Evolutionary conservation across 2,113 vertebrate genomes (phyloP).

Genomic region (Cynocephalus volans): DNA sequence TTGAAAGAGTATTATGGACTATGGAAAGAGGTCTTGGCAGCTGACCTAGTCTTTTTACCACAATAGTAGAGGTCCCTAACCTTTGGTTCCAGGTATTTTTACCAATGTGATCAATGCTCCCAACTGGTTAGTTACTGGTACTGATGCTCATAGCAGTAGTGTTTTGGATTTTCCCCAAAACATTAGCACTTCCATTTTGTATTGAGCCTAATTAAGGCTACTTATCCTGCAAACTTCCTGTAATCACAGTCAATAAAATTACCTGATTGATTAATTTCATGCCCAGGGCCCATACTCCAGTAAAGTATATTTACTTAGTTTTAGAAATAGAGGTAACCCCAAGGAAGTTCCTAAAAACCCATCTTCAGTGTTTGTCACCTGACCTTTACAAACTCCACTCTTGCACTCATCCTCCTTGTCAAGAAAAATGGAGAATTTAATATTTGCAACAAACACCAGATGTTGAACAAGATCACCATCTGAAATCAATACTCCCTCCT

Average conservation of each 20-base stretch:
- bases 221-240: background rate
- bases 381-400: background rate
- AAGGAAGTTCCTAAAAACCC: background rate
- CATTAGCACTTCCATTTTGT: background rate
- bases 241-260: background rate
- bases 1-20: background rate
- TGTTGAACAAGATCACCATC: constrained; percentile 46
- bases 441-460: constrained; percentile 20
- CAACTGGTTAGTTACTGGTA: background rate
- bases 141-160: background rate
- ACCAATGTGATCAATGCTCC: background rate
- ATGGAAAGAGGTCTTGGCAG: background rate
- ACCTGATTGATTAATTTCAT: background rate
- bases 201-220: background rate
- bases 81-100: background rate
- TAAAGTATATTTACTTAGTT: background rate
- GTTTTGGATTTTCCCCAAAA: background rate
- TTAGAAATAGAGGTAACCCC: background rate
- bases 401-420: background rate
- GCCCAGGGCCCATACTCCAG: background rate
- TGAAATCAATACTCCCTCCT: constrained; percentile 68
- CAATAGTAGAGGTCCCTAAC: background rate
- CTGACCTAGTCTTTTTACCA: background rate
- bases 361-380: background rate
- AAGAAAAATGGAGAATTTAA: constrained; percentile 40